Conservation (phyloP, 2,888 invertebrate species). For the Theristus sp. region DNA sequence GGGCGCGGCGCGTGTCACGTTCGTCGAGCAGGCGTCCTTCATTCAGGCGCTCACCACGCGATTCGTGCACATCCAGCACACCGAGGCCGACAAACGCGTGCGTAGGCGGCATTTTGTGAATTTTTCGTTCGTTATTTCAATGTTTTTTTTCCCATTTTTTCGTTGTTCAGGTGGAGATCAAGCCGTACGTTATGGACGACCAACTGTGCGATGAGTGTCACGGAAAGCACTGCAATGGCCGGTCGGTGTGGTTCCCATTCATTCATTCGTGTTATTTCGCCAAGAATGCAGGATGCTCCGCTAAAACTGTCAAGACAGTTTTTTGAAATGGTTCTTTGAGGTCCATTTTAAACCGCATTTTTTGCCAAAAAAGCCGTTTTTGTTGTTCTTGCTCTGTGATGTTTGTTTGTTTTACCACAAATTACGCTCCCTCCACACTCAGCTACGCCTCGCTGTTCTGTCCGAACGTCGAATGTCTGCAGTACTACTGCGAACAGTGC, state of each 20-base stretch:
- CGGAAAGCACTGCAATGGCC: slow-evolving; percentile 87
- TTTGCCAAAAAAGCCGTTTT: no score
- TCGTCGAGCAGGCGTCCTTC: slow-evolving; percentile 95
- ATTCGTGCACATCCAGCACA: slow-evolving; percentile 88
- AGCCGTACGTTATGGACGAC: slow-evolving; percentile 97
- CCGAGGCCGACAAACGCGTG: slow-evolving; percentile 84
- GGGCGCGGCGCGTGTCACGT: slow-evolving; percentile 78
- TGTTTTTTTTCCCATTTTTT: neutral
- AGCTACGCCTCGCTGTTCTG: slow-evolving; percentile 93
- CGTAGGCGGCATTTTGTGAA: no score
- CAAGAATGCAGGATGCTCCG: no score
- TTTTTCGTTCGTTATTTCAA: neutral
- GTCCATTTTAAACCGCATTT: no score
- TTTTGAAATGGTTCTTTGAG: neutral
- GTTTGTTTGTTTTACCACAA: no score
- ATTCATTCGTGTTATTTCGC: no score
- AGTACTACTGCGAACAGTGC: slow-evolving; percentile 67
- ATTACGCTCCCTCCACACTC: neutral
- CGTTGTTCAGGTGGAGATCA: slow-evolving; percentile 64
- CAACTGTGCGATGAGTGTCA: slow-evolving; percentile 99
- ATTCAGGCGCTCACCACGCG: slow-evolving; percentile 95
- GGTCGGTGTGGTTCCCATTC: no score
- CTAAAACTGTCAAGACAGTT: neutral
- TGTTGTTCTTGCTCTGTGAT: no score
- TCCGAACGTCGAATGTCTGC: slow-evolving; percentile 94